Evolutionary conservation across 2,888 invertebrate species (phyloP), one percentile per base, ranked within the genome.

Genomic region (Alsophila aescularia): DNA sequence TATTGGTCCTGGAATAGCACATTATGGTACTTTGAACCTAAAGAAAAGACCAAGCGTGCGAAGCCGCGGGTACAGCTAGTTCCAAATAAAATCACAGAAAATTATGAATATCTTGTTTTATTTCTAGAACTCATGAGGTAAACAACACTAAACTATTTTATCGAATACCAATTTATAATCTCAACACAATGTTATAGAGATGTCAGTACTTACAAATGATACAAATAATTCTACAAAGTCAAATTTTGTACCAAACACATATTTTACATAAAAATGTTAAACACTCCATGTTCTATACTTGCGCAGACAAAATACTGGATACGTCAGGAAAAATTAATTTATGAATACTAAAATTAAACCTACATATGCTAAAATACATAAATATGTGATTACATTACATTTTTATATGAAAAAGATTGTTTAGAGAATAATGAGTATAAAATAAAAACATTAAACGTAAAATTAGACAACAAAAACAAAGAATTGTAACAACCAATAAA

Each of bases 81-180:
- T 12, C 13, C 9, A 70, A 80, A 80, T 72, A 72, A 81, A 83
- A 82, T 67, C 10, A 55, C 69, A 66, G 0, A 45, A 35, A 52
- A 47, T 66, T 76, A 83, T 79, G 82, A 80, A 88, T 87, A 82
- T 88, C 81, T 86, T 75, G 79, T 90, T 90, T 90, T 84, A 83
- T 91, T 87, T 83, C 90, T 91, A 91, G 83, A 90, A 88, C 83
- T 89, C 90, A 90, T 91, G 90, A 91, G 90, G 90, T 90, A 91
- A 90, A 90, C 88, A 89, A 87, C 75, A 78, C 90, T 90, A 89
- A 79, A 81, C 87, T 90, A 87, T 84, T 83, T 75, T 72, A 53
- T 53, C 63, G 62, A 62, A 79, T 83, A 85, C 85, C 85, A 88
- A 87, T 85, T 70, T 70, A 75, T 76, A 58, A 58, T 75, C 64